Base-by-base conservation (phyloP, 2,797 vertebrate species). In the Ctenopoma kingsleyae region DNA sequence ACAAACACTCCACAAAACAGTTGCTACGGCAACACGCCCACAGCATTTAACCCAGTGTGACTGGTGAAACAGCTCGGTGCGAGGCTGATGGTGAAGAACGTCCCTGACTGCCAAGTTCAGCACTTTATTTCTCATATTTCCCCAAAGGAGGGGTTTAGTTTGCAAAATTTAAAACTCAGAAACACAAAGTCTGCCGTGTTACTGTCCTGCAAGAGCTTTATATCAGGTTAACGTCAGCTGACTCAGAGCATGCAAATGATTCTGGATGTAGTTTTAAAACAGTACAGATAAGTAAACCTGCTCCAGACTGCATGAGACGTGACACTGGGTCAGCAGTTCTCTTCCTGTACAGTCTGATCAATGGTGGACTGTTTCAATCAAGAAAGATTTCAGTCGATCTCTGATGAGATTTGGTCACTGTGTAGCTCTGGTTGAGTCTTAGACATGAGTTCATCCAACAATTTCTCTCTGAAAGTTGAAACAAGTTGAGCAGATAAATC, bases 1-100 rank as follows among this genome's bases (percentile, higher is more conserved):
- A 76, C 76, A 87, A 86, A 84, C 84, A 82, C 79, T 70, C 69
- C 75, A 83, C 79, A 83, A 76, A 86, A 76, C 22, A 3, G 86
- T 92, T 72, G 16, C 86, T 67, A 73, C 0, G 2, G 86, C 74
- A 81, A 89, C 83, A 74, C 64, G 73, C 85, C 80, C 74, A 80
- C 74, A 77, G 60, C 71, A 60, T 52, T 71, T 63, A 60, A 79
- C 76, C 56, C 47, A 67, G 71, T 40, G 36, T 38, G 76, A 81
- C 46, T 80, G 68, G 51, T 35, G 71, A 41, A 67, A n/a, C 53
- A 32, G 74, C 74, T 77, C 53, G 11, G 65, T 43, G 13, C 20
- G 73, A 73, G 60, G 57, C 67, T 50, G 60, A 67, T 27, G 47
- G 46, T 5, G 52, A 41, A 16, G 40, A 23, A 62, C 54, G 3